phyloP scores from a whole-genome alignment of 2,888 invertebrate genomes.

The Melanargia galathea region DNA sequence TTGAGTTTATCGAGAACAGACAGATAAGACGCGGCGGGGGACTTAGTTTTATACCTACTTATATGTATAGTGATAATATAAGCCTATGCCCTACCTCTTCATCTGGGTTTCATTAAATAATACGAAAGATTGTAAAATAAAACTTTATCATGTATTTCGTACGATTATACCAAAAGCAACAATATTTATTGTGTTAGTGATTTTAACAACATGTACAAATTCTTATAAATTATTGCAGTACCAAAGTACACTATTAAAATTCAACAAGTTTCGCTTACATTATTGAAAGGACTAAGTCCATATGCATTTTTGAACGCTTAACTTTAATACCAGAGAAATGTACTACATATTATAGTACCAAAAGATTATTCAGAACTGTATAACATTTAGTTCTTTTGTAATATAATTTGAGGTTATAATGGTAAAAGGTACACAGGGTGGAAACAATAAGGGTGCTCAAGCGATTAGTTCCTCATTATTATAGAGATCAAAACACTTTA shows the following conservation, averaged over 20 bases:
- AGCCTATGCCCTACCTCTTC: no score
- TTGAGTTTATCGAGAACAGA: no score
- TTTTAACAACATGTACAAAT: conserved; percentile 5
- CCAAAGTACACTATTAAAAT: neutral
- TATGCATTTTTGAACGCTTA: neutral
- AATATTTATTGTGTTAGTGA: neutral
- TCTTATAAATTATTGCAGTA: conserved; percentile 4
- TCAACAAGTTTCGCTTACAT: conserved; percentile 2
- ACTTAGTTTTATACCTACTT: no score
- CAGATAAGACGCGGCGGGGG: no score
- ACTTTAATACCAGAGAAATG: neutral
- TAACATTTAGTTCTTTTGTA: no score
- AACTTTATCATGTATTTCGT: conserved; percentile 2
- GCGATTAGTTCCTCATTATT: no score
- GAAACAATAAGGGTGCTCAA: no score
- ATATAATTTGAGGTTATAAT: no score
- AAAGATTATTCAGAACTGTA: no score
- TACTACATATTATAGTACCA: neutral
- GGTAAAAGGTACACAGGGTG: no score
- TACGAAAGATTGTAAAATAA: conserved; percentile 1
- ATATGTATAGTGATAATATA: no score
- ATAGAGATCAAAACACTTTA: no score
- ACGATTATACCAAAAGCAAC: conserved; percentile 8
- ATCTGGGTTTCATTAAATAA: neutral
- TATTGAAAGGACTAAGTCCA: neutral